Evolutionary conservation across 1,140 invertebrate species (phyloP).

Genomic region (Aporrectodea caliginosa): DNA sequence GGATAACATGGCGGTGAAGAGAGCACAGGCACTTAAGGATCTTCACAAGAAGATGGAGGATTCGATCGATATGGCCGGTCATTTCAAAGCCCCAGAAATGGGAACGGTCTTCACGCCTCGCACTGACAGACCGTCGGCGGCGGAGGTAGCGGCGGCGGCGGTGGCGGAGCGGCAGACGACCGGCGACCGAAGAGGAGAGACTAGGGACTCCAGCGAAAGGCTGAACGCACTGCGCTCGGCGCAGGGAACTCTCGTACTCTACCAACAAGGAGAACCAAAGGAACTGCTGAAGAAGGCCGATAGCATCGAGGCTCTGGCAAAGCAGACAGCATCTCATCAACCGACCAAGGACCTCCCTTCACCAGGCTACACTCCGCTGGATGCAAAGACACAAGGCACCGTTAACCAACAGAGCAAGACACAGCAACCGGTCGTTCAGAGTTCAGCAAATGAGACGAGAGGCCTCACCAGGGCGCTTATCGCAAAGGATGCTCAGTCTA

Average conservation of each 20-base stretch:
- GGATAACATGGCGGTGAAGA: background rate
- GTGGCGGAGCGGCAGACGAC: background rate
- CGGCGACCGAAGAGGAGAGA: background rate
- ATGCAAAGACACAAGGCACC: too few species aligned
- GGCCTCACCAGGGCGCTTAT: background rate
- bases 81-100: background rate
- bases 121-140: background rate
- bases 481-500: background rate
- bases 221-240: too few species aligned
- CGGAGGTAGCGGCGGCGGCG: too few species aligned
- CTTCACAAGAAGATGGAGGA: background rate
- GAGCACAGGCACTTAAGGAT: background rate
- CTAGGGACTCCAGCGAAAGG: too few species aligned
- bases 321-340: too few species aligned
- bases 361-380: too few species aligned
- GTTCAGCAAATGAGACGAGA: background rate
- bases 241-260: background rate
- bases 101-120: background rate
- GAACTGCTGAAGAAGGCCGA: background rate
- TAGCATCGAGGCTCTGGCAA: background rate
- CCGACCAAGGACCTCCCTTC: too few species aligned
- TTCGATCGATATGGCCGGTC: background rate
- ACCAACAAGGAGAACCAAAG: background rate
- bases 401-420: too few species aligned
- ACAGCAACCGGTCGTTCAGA: too few species aligned